Conservation (phyloP, 2,113 vertebrate species). For the Puma concolor region DNA sequence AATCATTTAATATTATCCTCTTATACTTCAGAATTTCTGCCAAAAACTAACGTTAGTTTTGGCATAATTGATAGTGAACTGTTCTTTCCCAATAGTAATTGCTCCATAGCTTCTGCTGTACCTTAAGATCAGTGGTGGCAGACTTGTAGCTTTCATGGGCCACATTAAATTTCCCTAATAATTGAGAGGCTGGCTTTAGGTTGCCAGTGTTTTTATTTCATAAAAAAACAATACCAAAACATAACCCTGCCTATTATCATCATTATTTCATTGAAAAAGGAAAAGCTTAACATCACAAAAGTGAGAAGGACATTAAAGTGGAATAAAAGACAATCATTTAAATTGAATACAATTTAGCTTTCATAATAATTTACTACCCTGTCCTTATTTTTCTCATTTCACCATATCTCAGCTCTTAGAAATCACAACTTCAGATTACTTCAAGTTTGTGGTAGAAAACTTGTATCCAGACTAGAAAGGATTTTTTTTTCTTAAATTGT, state of each 20-base stretch:
- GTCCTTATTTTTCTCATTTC: neutral
- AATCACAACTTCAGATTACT: neutral
- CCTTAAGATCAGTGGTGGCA: neutral
- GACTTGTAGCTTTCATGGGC: neutral
- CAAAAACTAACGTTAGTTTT: conserved; percentile 8
- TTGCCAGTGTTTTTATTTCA: neutral
- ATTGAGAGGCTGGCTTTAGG: neutral
- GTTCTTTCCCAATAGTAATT: conserved; percentile 24
- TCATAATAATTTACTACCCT: neutral
- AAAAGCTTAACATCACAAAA: neutral
- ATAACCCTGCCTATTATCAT: neutral
- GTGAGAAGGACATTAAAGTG: neutral
- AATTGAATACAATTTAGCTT: neutral
- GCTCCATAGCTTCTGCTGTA: neutral
- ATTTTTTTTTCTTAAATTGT: neutral
- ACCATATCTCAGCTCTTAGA: neutral
- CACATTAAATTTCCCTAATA: neutral
- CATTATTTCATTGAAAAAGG: neutral
- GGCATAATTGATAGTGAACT: neutral
- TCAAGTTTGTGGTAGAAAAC: neutral
- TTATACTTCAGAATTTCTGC: neutral
- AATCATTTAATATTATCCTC: conserved; percentile 9
- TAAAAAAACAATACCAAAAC: neutral
- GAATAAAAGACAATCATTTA: neutral
- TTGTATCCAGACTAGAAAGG: neutral